phyloP scores from a whole-genome alignment of 2,888 invertebrate species.

The Phymatocera aterrima region DNA sequence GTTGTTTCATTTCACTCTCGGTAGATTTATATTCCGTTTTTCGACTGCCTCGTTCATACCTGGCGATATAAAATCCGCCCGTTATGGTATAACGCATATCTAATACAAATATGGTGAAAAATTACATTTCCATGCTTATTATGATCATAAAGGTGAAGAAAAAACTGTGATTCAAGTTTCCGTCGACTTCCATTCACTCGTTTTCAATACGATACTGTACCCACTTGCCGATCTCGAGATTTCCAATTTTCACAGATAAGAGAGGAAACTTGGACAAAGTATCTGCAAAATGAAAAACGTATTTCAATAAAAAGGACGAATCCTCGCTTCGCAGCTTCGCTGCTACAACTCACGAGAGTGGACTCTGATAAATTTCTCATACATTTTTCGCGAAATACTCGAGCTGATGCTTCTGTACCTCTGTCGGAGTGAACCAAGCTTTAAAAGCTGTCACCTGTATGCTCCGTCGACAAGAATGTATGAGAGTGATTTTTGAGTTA shows the following conservation, averaged over 20 bases:
- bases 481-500: background rate
- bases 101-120: background rate
- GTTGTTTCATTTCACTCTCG: constrained; percentile 3
- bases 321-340: background rate
- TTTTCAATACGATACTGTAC: too few species aligned
- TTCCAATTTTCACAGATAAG: background rate
- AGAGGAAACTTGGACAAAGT: background rate
- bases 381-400: background rate
- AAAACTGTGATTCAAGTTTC: too few species aligned
- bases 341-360: background rate
- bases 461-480: background rate
- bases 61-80: background rate
- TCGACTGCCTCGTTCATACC: background rate
- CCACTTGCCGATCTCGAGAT: too few species aligned
- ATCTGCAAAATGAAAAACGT: background rate
- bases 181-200: background rate
- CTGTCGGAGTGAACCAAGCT: background rate
- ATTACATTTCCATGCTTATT: background rate
- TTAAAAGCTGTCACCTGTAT: background rate
- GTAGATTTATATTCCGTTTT: background rate
- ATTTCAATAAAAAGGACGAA: background rate
- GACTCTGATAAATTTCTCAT: background rate
- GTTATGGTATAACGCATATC: background rate
- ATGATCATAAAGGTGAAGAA: too few species aligned
- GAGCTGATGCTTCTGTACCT: background rate